A percentile compares a stretch with the other conserved stretches of the same genome.
These are phyloP conservation scores for Gambusia yucatana DNA, from an alignment of 2,797 vertebrate species.

Conservation along the genomic window DNA sequence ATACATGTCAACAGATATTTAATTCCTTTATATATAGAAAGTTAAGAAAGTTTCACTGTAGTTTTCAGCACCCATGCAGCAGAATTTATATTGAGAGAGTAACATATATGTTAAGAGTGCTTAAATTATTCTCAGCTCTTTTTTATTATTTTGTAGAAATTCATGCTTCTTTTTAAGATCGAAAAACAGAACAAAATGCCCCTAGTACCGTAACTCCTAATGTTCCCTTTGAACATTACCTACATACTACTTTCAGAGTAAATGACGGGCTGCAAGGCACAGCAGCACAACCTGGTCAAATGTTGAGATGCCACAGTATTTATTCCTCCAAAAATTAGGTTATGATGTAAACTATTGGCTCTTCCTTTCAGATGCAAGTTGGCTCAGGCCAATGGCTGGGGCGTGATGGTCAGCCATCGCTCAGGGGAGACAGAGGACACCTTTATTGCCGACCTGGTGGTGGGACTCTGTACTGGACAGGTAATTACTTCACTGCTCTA, in stretches of 20 bases:
- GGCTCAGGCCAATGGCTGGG: conserved; percentile 96
- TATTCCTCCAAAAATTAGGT: neutral
- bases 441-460: conserved; percentile 95
- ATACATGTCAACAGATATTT: neutral
- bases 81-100: neutral
- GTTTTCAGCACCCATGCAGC: neutral
- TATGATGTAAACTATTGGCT: neutral
- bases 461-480: conserved; percentile 96
- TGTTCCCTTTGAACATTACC: neutral
- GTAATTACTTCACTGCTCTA: conserved; percentile 59
- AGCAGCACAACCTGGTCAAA: neutral
- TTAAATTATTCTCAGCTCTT: neutral
- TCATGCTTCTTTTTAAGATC: neutral
- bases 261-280: neutral
- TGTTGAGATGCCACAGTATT: neutral
- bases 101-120: neutral
- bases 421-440: conserved; percentile 96
- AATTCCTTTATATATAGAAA: neutral
- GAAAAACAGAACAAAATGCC: neutral
- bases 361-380: conserved; percentile 86
- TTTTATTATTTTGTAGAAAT: neutral
- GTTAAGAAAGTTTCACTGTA: neutral
- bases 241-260: neutral
- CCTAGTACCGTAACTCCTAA: neutral
- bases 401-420: conserved; percentile 96